Conservation (phyloP, 1,140 invertebrate genomes). For the Paracyclopina nana region DNA sequence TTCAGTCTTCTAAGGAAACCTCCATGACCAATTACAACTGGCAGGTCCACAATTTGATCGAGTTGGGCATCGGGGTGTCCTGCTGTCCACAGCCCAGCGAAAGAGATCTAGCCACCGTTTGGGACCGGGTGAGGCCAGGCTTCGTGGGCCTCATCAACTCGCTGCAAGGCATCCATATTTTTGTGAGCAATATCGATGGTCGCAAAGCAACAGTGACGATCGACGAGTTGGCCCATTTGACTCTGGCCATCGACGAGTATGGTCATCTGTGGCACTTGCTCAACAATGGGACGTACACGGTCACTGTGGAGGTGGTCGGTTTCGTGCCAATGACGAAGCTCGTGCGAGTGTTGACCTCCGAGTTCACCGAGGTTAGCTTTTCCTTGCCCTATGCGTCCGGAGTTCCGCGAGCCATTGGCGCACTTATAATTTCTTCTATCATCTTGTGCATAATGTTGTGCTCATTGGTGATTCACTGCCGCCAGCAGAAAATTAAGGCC, state of each 20-base stretch:
- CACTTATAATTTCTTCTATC: background rate
- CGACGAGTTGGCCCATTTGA: background rate
- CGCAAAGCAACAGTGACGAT: background rate
- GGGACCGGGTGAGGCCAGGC: background rate
- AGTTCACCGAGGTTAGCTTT: background rate
- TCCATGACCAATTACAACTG: slow-evolving; percentile 1
- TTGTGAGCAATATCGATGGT: background rate
- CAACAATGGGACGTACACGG: background rate
- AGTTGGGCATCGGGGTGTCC: background rate
- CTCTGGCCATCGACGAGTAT: background rate
- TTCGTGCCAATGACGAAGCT: background rate
- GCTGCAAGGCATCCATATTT: background rate
- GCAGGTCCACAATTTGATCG: background rate
- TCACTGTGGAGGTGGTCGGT: background rate
- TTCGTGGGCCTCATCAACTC: background rate
- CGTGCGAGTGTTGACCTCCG: background rate
- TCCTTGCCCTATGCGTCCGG: background rate
- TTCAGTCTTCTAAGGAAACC: too few relatives aligned
- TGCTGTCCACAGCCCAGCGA: background rate
- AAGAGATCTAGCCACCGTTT: background rate
- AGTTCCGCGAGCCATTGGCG: background rate
- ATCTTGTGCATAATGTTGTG: background rate
- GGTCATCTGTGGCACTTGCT: background rate
- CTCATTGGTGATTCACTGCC: background rate
- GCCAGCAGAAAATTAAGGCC: background rate